Evolutionary conservation across 2,113 vertebrate genomes (phyloP), one percentile per base, ranked within the genome.

Genomic region (Eublepharis macularius): DNA sequence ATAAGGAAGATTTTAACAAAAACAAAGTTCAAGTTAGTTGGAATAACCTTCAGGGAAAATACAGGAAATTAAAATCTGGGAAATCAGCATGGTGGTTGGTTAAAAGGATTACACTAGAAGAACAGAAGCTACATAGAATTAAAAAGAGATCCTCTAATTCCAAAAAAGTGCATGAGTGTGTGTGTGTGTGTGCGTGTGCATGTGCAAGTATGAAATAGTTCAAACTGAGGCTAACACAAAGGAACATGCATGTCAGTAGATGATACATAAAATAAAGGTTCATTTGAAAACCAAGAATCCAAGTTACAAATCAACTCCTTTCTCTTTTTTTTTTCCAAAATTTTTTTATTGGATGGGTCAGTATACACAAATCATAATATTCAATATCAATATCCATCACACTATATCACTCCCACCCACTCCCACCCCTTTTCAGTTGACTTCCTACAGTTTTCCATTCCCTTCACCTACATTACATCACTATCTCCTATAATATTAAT

Each of bases 61-160:
- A 14, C 60, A 90, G 45, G n/a, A 84, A 86, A 82, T 66, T 4
- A 85, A 87, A 88, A 91, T 70, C 2, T 12, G 70, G 45, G 57
- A 8, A 87, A 83, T 68, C 0, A 72, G 76, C 0, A 43, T 32
- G 21, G 41, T 81, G 32, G 4, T 81, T 87, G 13, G 9, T 74
- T 70, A 68, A 74, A 49, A 17, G 7, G 34, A n/a, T 69, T 41
- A 87, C 1, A 21, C 87, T 85, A 83, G 49, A 89, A 2, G 69
- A 54, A 72, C 4, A 2, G 0, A 2, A 34, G 63, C n/a, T 5
- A 65, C 85, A 21, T 2, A 76, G 57, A 83, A 83, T 36, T 60
- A 79, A 47, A 69, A 73, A 41, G 6, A 81, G 86, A 89, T 21
- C 34, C 9, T 79, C 57, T 34, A 43, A 16, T 76, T 45, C 66